A percentile compares a stretch with the other conserved stretches of the same genome.
Conservation (phyloP, 2,888 invertebrate genomes). For the Iphiclides podalirius region DNA sequence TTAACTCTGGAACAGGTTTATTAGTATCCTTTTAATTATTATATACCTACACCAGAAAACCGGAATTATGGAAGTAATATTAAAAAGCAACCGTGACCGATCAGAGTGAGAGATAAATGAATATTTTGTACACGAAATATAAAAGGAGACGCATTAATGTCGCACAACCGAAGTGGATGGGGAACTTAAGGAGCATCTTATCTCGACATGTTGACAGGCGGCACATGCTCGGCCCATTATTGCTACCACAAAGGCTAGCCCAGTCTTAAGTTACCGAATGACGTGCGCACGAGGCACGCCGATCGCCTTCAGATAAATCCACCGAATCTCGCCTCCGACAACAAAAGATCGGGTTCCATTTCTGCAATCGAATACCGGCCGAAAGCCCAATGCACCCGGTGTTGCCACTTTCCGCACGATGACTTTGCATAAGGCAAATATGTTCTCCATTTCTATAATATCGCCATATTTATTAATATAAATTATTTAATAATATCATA, state of each 20-base stretch:
- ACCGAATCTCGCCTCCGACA: slow-evolving; percentile 65
- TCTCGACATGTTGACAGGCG: slow-evolving; percentile 38
- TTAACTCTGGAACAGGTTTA: no score
- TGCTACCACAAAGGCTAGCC: slow-evolving; percentile 64
- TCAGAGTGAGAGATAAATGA: no score
- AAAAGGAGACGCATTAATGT: slow-evolving; percentile 6
- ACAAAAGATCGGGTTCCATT: slow-evolving; percentile 71
- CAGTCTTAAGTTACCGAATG: slow-evolving; percentile 57
- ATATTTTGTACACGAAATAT: background rate
- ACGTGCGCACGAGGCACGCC: slow-evolving; percentile 66
- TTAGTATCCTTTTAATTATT: no score
- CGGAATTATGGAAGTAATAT: no score
- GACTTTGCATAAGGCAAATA: no score
- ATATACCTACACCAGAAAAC: no score
- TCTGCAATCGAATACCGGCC: slow-evolving; percentile 53
- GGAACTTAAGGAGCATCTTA: slow-evolving; percentile 21
- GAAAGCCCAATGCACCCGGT: slow-evolving; percentile 34
- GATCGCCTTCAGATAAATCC: slow-evolving; percentile 59
- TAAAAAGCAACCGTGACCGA: no score
- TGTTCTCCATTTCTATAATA: no score
- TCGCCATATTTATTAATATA: no score
- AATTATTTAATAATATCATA: no score
- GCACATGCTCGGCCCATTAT: slow-evolving; percentile 50
- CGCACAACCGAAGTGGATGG: slow-evolving; percentile 4
- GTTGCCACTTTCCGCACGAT: background rate